Conservation (phyloP, 2,113 vertebrate species). For the Phyllopteryx taeniolatus region DNA sequence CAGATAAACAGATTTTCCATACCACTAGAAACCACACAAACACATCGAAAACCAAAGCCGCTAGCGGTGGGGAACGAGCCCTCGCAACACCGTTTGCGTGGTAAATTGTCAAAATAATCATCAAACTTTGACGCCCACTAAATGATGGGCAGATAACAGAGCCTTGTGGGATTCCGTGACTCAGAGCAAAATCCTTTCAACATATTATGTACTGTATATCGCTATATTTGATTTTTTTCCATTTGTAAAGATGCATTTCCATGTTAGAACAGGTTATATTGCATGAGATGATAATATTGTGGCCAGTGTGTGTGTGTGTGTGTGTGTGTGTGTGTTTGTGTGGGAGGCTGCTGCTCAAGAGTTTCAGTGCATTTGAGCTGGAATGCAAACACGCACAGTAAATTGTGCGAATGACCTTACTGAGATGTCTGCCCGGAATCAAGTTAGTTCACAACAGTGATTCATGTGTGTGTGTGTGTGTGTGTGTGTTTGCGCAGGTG, state of each 20-base stretch:
- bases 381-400: conserved; percentile 28
- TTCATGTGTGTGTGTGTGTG: conserved; percentile 9
- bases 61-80: too few species aligned
- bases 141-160: not conserved
- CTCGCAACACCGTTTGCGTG: too few species aligned
- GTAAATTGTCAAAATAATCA: too few species aligned
- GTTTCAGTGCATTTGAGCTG: conserved; percentile 24
- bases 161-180: not conserved
- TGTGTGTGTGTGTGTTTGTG: not conserved
- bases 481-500: not conserved
- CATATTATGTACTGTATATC: not conserved
- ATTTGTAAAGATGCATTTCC: too few species aligned
- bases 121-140: too few species aligned
- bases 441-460: conserved; percentile 7
- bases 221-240: too few species aligned
- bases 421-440: conserved; percentile 23
- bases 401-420: conserved; percentile 42
- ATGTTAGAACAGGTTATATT: not conserved
- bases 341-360: not conserved
- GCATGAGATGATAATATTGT: not conserved
- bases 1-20: too few species aligned
- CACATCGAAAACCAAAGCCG: too few species aligned
- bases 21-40: too few species aligned
- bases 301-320: conserved; percentile 1
- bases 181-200: not conserved